Evolutionary conservation across 1,140 invertebrate species (phyloP).

Genomic region (Branchinecta lindahli): DNA sequence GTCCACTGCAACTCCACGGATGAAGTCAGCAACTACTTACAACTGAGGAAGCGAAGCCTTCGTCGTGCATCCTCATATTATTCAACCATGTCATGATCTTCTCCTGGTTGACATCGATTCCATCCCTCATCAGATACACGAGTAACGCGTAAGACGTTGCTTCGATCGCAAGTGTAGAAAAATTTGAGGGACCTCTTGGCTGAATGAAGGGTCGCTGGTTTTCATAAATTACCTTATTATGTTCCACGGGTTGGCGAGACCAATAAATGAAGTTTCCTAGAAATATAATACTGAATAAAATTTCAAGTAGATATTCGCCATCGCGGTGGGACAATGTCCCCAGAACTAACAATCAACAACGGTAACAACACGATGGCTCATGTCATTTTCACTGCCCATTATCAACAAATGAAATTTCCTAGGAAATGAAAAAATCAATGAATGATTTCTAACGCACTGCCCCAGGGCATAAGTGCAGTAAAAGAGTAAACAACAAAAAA

Average conservation of each 20-base stretch:
- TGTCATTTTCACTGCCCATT: too few species aligned
- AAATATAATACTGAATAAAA: slow-evolving; percentile 13
- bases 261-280: slow-evolving; percentile 37
- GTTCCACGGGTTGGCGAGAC: slow-evolving; percentile 29
- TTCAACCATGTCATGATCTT: slow-evolving; percentile 42
- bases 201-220: slow-evolving; percentile 35
- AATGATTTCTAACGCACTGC: too few species aligned
- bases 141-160: slow-evolving; percentile 43
- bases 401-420: too few species aligned
- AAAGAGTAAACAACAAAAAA: too few species aligned
- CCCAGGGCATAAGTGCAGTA: too few species aligned
- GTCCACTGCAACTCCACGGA: too few species aligned
- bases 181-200: slow-evolving; percentile 31
- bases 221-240: slow-evolving; percentile 32
- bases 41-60: slow-evolving; percentile 40
- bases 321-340: too few species aligned
- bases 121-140: slow-evolving; percentile 34
- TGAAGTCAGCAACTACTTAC: slow-evolving; percentile 25
- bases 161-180: slow-evolving; percentile 36
- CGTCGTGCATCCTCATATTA: slow-evolving; percentile 38
- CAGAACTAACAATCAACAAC: too few species aligned
- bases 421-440: too few species aligned
- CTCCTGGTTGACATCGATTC: slow-evolving; percentile 30
- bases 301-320: too few species aligned
- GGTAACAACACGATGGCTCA: too few species aligned